Evolutionary conservation across 1,140 invertebrate genomes (phyloP).

Genomic region (Bombus ignitus): DNA sequence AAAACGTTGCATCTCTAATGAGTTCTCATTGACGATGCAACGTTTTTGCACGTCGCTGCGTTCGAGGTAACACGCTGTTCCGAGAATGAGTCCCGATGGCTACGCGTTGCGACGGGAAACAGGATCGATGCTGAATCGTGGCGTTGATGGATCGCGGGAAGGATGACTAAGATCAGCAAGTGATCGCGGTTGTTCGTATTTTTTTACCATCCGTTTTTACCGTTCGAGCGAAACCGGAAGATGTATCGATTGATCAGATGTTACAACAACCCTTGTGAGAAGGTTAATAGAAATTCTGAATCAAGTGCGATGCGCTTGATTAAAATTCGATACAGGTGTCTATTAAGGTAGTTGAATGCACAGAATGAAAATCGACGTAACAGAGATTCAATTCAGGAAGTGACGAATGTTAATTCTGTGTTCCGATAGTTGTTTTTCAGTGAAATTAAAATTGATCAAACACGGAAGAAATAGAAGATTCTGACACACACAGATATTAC

Average conservation of each 20-base stretch:
- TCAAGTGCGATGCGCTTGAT: neutral
- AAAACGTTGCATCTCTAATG: conserved; percentile 61
- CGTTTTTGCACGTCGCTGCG: conserved; percentile 58
- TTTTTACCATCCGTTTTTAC: too few relatives aligned
- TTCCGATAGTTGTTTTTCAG: neutral
- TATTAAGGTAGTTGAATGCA: neutral
- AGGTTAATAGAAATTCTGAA: neutral
- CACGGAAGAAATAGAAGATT: neutral
- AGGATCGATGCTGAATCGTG: conserved; percentile 30
- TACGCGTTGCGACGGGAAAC: neutral
- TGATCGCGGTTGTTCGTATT: neutral
- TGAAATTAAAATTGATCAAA: neutral
- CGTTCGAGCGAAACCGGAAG: neutral
- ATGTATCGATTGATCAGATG: neutral
- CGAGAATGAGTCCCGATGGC: conserved; percentile 33
- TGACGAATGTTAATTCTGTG: neutral
- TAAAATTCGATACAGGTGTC: neutral
- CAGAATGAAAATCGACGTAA: too few relatives aligned
- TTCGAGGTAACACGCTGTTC: conserved; percentile 60
- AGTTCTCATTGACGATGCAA: conserved; percentile 65
- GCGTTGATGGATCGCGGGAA: conserved; percentile 31
- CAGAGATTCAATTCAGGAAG: neutral
- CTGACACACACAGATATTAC: neutral
- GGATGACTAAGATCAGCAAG: conserved; percentile 22
- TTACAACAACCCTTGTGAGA: neutral